Evolutionary conservation across 2,797 vertebrate species (phyloP).

Genomic region (Rhodeus uyekii): DNA sequence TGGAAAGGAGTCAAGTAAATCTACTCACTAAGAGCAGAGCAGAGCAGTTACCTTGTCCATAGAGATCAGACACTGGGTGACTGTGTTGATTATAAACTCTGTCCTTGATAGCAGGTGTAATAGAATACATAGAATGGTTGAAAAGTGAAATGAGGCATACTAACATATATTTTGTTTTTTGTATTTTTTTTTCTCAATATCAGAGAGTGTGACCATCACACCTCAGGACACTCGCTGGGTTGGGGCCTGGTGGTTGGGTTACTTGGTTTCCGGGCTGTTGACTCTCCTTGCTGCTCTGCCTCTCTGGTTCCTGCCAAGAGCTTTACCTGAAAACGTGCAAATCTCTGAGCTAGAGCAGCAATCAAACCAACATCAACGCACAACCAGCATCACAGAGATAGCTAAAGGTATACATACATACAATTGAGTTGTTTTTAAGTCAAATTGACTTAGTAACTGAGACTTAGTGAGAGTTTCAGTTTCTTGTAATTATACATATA

Average conservation of each 20-base stretch:
- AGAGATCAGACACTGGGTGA: neutral
- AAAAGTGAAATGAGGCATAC: neutral
- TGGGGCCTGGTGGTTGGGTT: slow-evolving; percentile 94
- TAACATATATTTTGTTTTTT: neutral
- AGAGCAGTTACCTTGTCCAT: neutral
- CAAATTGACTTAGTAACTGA: no score
- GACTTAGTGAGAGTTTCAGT: neutral
- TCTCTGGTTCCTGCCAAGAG: slow-evolving; percentile 87
- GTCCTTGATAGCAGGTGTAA: neutral
- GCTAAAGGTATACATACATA: slow-evolving; percentile 69
- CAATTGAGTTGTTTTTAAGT: neutral
- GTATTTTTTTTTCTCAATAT: neutral
- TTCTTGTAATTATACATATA: neutral
- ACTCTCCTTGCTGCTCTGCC: slow-evolving; percentile 81
- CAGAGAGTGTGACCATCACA: slow-evolving; percentile 85
- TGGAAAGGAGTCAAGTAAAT: neutral
- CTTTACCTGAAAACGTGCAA: slow-evolving; percentile 63
- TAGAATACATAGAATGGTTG: neutral
- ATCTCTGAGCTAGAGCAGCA: neutral
- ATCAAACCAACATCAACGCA: slow-evolving; percentile 6
- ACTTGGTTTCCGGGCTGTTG: slow-evolving; percentile 77
- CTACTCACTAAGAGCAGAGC: neutral
- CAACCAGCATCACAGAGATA: slow-evolving; percentile 70
- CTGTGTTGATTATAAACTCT: neutral
- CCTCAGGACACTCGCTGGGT: slow-evolving; percentile 90